These are phyloP conservation scores for Bembecia ichneumoniformis DNA, from an alignment of 2,888 invertebrate genomes.

Conservation along the genomic window DNA sequence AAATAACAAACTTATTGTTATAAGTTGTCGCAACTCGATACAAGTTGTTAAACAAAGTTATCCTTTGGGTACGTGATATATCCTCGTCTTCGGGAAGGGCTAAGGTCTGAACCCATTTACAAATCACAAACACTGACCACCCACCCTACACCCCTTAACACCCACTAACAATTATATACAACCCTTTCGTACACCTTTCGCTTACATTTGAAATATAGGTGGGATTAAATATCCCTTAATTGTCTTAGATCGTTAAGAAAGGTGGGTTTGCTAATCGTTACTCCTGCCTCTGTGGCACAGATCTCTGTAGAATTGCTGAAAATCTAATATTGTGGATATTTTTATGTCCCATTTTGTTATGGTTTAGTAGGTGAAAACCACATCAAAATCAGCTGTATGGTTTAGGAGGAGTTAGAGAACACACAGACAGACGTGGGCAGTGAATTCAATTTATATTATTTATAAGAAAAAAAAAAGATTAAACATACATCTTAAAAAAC, in stretches of 20 bases:
- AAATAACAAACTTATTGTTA: too few species aligned
- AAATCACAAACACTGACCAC: slow-evolving; percentile 73
- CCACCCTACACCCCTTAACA: slow-evolving; percentile 22
- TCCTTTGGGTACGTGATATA: slow-evolving; percentile 67
- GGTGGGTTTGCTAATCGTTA: neutral
- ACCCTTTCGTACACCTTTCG: slow-evolving; percentile 40
- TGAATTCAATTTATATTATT: too few species aligned
- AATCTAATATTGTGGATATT: too few species aligned
- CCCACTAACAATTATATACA: slow-evolving; percentile 45
- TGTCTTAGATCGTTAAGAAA: slow-evolving; percentile 19
- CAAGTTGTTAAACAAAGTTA: slow-evolving; percentile 52
- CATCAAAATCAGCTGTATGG: too few species aligned
- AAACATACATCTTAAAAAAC: too few species aligned
- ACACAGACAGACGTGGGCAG: too few species aligned
- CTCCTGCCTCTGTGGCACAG: neutral
- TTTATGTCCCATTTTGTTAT: too few species aligned
- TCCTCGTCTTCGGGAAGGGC: slow-evolving; percentile 69
- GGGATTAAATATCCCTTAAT: slow-evolving; percentile 42
- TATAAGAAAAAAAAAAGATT: too few species aligned
- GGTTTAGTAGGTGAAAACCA: too few species aligned
- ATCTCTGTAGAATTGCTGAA: neutral
- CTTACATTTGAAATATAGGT: slow-evolving; percentile 60
- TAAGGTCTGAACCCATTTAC: slow-evolving; percentile 71
- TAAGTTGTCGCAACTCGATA: slow-evolving; percentile 30
- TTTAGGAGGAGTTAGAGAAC: too few species aligned